A percentile compares a stretch with the other conserved stretches of the same genome.
Evolutionary conservation across 2,888 invertebrate genomes (phyloP).

Genomic region (Thereva unica): DNA sequence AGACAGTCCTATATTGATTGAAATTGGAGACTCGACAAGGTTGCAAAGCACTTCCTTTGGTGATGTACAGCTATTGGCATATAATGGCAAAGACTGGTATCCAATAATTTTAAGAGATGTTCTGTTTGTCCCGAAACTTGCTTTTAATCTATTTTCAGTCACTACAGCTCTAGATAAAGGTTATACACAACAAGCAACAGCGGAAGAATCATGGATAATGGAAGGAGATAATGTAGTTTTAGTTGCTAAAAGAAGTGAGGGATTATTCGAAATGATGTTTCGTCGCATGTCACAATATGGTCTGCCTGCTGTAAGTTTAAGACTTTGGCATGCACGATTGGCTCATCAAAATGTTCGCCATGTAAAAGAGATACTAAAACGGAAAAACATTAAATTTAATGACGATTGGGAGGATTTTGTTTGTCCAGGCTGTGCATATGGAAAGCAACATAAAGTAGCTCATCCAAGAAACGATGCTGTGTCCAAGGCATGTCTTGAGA

Average conservation of each 20-base stretch:
- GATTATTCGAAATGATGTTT: conserved; percentile 1
- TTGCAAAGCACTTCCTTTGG: conserved; percentile 1
- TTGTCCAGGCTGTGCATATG: conserved; percentile 42
- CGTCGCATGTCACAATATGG: neutral
- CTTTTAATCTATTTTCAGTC: conserved; percentile 10
- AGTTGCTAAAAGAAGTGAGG: neutral
- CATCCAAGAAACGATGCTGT: conserved; percentile 39
- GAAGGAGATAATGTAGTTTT: conserved; percentile 6
- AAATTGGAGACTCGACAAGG: conserved; percentile 14
- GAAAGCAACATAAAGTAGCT: conserved; percentile 42
- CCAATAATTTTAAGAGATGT: conserved; percentile 7
- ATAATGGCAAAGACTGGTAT: conserved; percentile 8
- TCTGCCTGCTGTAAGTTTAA: conserved; percentile 14
- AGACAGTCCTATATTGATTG: conserved; percentile 8
- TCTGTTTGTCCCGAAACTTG: neutral
- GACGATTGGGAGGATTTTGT: conserved; percentile 34
- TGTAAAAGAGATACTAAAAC: conserved; percentile 41
- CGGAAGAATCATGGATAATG: neutral
- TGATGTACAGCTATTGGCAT: conserved; percentile 11
- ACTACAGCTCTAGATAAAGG: conserved; percentile 9
- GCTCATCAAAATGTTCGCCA: conserved; percentile 44
- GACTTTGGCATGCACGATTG: conserved; percentile 46
- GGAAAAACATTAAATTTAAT: conserved; percentile 37
- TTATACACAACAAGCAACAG: conserved; percentile 7
- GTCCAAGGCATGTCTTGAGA: conserved; percentile 36